phyloP scores from a whole-genome alignment of 2,113 vertebrate species.

The Eidolon helvum region DNA sequence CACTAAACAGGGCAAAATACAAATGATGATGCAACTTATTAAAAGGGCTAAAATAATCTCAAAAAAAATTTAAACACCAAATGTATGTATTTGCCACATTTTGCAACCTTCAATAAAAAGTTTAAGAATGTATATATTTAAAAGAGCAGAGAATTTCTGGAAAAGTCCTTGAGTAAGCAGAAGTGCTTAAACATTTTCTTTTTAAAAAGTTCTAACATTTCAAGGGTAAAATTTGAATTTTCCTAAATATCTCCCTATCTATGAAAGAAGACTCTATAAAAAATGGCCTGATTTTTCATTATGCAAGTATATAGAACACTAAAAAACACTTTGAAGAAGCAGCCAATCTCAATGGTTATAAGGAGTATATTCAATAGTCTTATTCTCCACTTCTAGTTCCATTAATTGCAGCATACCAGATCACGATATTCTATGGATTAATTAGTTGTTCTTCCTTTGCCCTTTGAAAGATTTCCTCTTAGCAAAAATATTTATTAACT shows the following conservation, averaged over 20 bases:
- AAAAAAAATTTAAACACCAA: neutral
- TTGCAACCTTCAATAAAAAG: neutral
- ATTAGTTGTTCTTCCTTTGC: conserved; percentile 17
- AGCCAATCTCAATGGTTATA: neutral
- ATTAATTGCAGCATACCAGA: neutral
- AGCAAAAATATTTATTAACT: conserved; percentile 33
- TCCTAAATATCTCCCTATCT: neutral
- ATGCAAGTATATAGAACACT: neutral
- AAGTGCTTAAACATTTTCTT: neutral
- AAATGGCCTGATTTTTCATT: neutral
- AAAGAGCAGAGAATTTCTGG: neutral
- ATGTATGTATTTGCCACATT: neutral
- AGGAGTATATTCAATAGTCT: neutral
- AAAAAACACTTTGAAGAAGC: neutral
- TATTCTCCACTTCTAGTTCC: neutral
- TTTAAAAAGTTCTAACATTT: conserved; percentile 17
- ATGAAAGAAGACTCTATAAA: neutral
- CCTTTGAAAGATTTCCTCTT: conserved; percentile 20
- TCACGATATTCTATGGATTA: neutral
- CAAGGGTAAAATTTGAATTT: neutral
- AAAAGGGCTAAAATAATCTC: conserved; percentile 32
- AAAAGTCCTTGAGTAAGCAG: neutral
- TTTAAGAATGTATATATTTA: neutral
- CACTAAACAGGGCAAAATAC: conserved; percentile 23
- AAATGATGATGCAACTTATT: conserved; percentile 4